Percentiles rank a stretch among this genome's conserved stretches.
These are phyloP conservation scores for Sclerodermus sp. DNA, from an alignment of 2,888 invertebrate species.

Conservation along the genomic window DNA sequence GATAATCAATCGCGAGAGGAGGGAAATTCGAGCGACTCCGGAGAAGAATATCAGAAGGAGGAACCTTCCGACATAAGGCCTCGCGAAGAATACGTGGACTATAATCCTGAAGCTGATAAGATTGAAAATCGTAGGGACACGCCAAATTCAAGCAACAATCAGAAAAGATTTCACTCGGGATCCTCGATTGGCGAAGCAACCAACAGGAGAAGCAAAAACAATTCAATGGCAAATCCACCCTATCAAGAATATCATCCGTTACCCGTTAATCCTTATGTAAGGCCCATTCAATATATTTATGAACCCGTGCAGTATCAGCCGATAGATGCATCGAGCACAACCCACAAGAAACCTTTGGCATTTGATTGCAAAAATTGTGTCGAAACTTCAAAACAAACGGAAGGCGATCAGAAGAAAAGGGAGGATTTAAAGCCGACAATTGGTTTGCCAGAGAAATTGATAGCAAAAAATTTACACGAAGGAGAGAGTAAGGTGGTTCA, in stretches of 20 bases:
- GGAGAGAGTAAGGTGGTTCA: slow-evolving; percentile 36
- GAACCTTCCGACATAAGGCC: not conserved
- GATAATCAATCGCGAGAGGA: slow-evolving; percentile 3
- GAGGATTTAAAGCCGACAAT: slow-evolving; percentile 14
- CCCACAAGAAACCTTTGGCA: not conserved
- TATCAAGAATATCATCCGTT: too few relatives aligned
- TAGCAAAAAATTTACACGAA: slow-evolving; percentile 32
- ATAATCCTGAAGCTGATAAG: too few relatives aligned
- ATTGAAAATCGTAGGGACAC: too few relatives aligned
- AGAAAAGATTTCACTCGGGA: too few relatives aligned
- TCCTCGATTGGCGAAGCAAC: too few relatives aligned
- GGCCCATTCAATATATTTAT: not conserved
- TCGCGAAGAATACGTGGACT: not conserved
- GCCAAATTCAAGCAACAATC: not conserved
- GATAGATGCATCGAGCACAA: slow-evolving; percentile 8
- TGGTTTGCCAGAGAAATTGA: slow-evolving; percentile 22
- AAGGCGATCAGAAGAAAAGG: not conserved
- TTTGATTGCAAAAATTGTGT: not conserved
- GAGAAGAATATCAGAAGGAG: slow-evolving; percentile 4
- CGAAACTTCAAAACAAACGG: not conserved
- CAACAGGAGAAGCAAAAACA: too few relatives aligned
- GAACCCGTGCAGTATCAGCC: not conserved
- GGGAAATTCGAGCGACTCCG: not conserved
- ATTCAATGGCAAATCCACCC: too few relatives aligned
- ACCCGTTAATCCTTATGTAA: too few relatives aligned